Evolutionary conservation across 2,888 invertebrate genomes (phyloP), one percentile per base, ranked within the genome.

Genomic region (Ophion ellenae): DNA sequence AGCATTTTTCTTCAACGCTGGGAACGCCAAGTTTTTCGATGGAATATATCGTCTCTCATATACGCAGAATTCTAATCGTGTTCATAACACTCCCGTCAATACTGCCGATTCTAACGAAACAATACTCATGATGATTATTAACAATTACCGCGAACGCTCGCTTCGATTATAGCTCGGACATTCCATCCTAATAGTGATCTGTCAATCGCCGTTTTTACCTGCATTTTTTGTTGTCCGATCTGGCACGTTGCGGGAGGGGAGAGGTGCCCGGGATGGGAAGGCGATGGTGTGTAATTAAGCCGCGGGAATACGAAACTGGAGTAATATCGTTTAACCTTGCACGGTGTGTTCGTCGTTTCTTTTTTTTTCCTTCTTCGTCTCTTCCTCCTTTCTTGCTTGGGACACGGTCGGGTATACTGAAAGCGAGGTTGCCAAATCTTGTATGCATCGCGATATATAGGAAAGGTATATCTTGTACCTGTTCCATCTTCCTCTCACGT

Each of bases 391-490:
- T 84, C 70, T 45, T 83, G 66, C 75, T 64, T 64, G 83, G 70
- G 82, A 78, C 71, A 75, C 70, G 81, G 64, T 61, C 36, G 53
- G 53, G 84, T 63, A 74, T 79, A 77, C 66, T 78, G 81, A 64
- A 83, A 75, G 86, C 88, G 83, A 77, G 78, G 88, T 88, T 88
- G 88, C 88, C 88, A 88, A 87, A 88, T 87, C 83, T 69, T 79
- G 61, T 47, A 53, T 53, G 75, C 64, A 80, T 78, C 47, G 86
- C 75, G 66, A 59, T 61, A 14, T 53, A 61, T 17, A 61, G 45
- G 28, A 67, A 59, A 67, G 57, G 45, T 69, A 28, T 69, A 24
- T 66, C 64, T 84, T 61, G 66, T 87, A 75, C 75, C 79, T 84
- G 73, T 75, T 70, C 74, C 61, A 63, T 81, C 80, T 75, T 74